Conservation (phyloP, 2,888 invertebrate species). For the Dorcus hopei region DNA sequence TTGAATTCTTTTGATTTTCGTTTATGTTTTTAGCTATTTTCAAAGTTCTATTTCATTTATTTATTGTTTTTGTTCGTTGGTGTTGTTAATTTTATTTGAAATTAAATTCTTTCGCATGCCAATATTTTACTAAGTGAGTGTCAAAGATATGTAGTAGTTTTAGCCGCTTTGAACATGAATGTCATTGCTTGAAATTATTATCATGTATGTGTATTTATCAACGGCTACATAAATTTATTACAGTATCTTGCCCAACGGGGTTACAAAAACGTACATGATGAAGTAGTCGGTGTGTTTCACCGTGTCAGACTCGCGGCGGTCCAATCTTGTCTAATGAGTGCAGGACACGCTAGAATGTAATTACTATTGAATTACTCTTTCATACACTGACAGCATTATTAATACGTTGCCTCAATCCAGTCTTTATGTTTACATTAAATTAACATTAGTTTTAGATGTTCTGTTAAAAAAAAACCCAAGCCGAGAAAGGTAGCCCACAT, state of each 20-base stretch:
- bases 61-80: too few species aligned
- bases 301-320: conserved; percentile 28
- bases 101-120: too few species aligned
- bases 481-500: background rate
- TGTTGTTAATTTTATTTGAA: too few species aligned
- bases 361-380: conserved; percentile 44
- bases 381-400: conserved; percentile 42
- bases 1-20: too few species aligned
- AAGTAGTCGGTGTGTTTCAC: background rate
- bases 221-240: conserved; percentile 11
- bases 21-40: too few species aligned
- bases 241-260: background rate
- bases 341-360: conserved; percentile 43
- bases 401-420: conserved; percentile 34
- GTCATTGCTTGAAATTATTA: conserved; percentile 12
- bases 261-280: background rate
- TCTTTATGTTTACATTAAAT: conserved; percentile 40
- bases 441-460: conserved; percentile 31
- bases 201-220: conserved; percentile 7
- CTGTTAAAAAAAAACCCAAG: background rate
- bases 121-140: too few species aligned
- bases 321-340: conserved; percentile 34
- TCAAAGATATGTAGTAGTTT: background rate
- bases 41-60: too few species aligned
- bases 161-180: conserved; percentile 1